Evolutionary conservation across 1,140 invertebrate species (phyloP).

Genomic region (Trachelipus rathkii): DNA sequence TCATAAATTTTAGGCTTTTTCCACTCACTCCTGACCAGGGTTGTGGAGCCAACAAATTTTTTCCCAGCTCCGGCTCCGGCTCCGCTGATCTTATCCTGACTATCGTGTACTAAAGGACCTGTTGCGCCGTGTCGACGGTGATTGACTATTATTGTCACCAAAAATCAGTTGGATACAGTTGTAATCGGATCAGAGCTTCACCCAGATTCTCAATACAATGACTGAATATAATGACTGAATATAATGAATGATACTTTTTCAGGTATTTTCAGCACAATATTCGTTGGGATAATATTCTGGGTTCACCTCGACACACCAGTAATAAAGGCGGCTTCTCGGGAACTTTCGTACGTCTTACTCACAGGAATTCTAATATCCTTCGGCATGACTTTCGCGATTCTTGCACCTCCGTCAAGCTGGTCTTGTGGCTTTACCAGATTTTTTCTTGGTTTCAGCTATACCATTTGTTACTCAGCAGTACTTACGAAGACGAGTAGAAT

Average conservation of each 20-base stretch:
- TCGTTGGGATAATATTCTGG: constrained; percentile 65
- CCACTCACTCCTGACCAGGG: too few relatives aligned
- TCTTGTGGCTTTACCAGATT: constrained; percentile 58
- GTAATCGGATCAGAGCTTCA: too few relatives aligned
- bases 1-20: too few relatives aligned
- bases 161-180: too few relatives aligned
- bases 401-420: constrained; percentile 52
- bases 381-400: constrained; percentile 57
- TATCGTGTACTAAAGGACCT: too few relatives aligned
- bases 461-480: constrained; percentile 59
- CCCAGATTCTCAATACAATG: too few relatives aligned
- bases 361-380: constrained; percentile 57
- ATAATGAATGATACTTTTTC: constrained; percentile 42
- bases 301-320: constrained; percentile 59
- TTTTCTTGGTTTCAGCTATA: constrained; percentile 56
- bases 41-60: too few relatives aligned
- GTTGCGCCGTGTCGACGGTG: too few relatives aligned
- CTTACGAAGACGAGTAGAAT: constrained; percentile 61
- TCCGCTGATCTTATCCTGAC: too few relatives aligned
- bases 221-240: too few relatives aligned
- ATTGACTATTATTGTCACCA: too few relatives aligned
- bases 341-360: constrained; percentile 53
- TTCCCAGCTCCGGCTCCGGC: too few relatives aligned
- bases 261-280: constrained; percentile 72
- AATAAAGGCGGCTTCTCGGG: constrained; percentile 60